These are phyloP conservation scores for Hippocampus abdominalis DNA, from an alignment of 2,113 vertebrate genomes.

Conservation along the genomic window DNA sequence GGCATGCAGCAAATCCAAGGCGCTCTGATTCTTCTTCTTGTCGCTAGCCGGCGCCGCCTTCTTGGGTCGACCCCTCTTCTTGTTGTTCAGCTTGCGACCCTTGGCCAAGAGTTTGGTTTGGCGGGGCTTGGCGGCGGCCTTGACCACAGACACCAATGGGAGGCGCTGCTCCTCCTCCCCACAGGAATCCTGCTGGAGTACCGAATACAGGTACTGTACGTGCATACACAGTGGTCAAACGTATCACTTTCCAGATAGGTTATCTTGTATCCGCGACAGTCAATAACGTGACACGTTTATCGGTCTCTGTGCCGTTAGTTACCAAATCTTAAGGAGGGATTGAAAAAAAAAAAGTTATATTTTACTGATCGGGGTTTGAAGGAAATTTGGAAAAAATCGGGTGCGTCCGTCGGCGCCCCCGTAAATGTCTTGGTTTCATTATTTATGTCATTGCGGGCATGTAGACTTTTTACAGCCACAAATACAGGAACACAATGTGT, in stretches of 20 bases:
- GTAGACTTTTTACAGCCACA: too few relatives aligned
- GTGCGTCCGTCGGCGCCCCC: too few relatives aligned
- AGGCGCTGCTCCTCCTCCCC: constrained; percentile 87
- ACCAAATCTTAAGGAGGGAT: too few relatives aligned
- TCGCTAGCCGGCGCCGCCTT: constrained; percentile 82
- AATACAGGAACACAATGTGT: too few relatives aligned
- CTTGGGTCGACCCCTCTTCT: constrained; percentile 94
- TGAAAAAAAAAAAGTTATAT: too few relatives aligned
- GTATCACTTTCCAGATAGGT: neutral
- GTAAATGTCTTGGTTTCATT: too few relatives aligned
- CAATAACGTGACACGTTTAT: neutral
- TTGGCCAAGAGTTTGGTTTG: constrained; percentile 85
- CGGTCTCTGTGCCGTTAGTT: too few relatives aligned
- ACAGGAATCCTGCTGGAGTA: constrained; percentile 79
- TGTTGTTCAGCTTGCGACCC: constrained; percentile 87
- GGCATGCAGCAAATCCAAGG: constrained; percentile 87
- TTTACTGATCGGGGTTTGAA: too few relatives aligned
- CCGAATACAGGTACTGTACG: neutral
- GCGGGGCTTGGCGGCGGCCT: constrained; percentile 84
- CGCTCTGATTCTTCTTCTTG: constrained; percentile 88
- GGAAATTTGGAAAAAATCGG: too few relatives aligned
- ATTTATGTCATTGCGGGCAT: too few relatives aligned
- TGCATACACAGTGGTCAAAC: neutral
- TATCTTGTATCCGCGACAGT: neutral
- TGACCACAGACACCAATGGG: constrained; percentile 72